Evolutionary conservation across 2,888 invertebrate genomes (phyloP), one percentile per base, ranked within the genome.

Genomic region (Chydorus sphaericus): DNA sequence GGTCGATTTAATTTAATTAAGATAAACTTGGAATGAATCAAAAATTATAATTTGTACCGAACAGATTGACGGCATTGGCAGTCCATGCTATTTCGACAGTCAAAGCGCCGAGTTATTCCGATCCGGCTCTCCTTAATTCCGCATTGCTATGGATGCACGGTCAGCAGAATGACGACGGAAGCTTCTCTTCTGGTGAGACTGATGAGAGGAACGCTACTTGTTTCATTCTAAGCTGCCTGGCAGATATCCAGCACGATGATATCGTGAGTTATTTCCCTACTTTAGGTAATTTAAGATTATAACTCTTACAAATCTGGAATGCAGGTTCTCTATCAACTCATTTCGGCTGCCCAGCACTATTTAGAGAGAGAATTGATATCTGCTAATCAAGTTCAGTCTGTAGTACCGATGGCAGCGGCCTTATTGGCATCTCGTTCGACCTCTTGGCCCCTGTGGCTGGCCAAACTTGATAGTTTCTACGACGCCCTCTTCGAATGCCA

Each of bases 241-340:
- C 52, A 8, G 52, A 52, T 20, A 23, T 52, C 52, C 52, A 52
- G 37, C 36, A 52, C 52, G 52, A 52, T 14, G 52, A 52, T 18
- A 33, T 52, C n/a, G 52, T 52, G 36, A 10, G 52, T 26, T 14
- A 18, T 48, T 6, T 48, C 4, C 8, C 10, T 14, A 11, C 36
- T 33, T 11, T 10, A 10, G n/a, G 36, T 33, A 33, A 33, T 33
- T 14, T 33, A 33, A 33, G n/a, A 10, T 33, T 33, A 11, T n/a
- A 11, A 33, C 36, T 11, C 36, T 10, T 33, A n/a, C 10, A 33
- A 33, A 33, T 33, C n/a, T 33, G 10, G 10, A 33, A 10, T 39
- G 8, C 44, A 44, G 44, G 44, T 44, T 4, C 18, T 23, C 10
- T 52, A 36, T 14, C 52, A 52, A 36, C 36, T 52, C 10, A 36